Conservation (phyloP, 1,140 invertebrate species). For the Drosophila yakuba region DNA sequence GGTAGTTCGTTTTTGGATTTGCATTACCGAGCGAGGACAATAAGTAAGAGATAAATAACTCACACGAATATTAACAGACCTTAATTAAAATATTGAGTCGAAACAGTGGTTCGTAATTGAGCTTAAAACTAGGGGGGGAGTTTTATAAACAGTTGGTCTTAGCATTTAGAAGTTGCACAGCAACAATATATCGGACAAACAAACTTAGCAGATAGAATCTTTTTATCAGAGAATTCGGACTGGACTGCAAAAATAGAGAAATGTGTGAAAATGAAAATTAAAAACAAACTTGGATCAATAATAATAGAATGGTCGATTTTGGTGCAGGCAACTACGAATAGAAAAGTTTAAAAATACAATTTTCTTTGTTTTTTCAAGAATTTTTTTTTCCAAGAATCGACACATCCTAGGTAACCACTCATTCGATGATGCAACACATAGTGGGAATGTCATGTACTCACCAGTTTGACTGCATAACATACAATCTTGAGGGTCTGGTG, state of each 20-base stretch:
- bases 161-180: constrained; percentile 72
- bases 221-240: constrained; percentile 64
- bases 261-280: constrained; percentile 15
- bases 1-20: constrained; percentile 7
- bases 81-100: constrained; percentile 35
- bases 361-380: background rate
- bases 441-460: constrained; percentile 37
- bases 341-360: background rate
- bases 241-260: constrained; percentile 65
- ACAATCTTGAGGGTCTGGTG: constrained; percentile 30
- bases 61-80: constrained; percentile 53
- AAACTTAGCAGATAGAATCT: constrained; percentile 67
- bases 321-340: background rate
- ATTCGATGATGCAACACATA: background rate
- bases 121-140: constrained; percentile 47
- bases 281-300: background rate
- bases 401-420: background rate
- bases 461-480: constrained; percentile 65
- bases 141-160: constrained; percentile 67
- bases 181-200: constrained; percentile 80
- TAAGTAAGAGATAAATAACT: constrained; percentile 1
- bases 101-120: constrained; percentile 14
- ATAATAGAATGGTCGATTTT: constrained; percentile 6
- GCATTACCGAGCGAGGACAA: constrained; percentile 7
- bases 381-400: background rate